Evolutionary conservation across 1,140 invertebrate species (phyloP), one percentile per base, ranked within the genome.

Genomic region (Drosophila punjabiensis): DNA sequence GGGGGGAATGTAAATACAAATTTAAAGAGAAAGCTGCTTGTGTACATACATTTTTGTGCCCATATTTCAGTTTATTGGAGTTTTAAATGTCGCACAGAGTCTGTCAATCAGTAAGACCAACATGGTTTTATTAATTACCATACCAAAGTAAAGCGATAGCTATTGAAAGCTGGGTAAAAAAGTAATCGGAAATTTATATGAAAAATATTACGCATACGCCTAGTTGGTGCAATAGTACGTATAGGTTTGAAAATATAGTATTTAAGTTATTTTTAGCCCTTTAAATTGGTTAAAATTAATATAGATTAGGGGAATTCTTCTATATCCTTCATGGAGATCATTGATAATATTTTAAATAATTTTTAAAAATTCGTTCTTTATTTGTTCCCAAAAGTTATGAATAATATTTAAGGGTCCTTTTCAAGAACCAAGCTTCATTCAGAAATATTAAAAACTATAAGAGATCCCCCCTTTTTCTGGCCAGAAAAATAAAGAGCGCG

Each of bases 1-100:
- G 45, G 64, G 67, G 28, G 20, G 24, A 68, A 35, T 43, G 64
- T 43, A 53, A 68, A 69, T 56, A 68, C 24, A 20, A 69, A 37
- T 50, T 71, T 71, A 69, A 71, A 69, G 39, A 18, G 37, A n/a
- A n/a, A 24, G 24, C 6, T 4, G 39, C 11, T 35, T 45, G 3
- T 41, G 18, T 30, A 11, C 11, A 30, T 32, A 28, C 63, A 63
- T 33, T 45, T 33, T 45, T 63, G 13, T 18, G 14, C 3, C 39
- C 1, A 20, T 30, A 32, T 33, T 33, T 33, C 30, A 66, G 32
- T 63, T 41, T 63, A 32, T 33, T 45, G 30, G 6, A 16, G 64
- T 32, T 45, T 66, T 24, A 67, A 45, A 64, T 35, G 59, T 58
- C 55, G 55, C 20, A 24, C 35, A 28, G 20, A 39, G 20, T 39